Evolutionary conservation across 2,888 invertebrate species (phyloP), one percentile per base, ranked within the genome.

Genomic region (Oscheius myriophilus): DNA sequence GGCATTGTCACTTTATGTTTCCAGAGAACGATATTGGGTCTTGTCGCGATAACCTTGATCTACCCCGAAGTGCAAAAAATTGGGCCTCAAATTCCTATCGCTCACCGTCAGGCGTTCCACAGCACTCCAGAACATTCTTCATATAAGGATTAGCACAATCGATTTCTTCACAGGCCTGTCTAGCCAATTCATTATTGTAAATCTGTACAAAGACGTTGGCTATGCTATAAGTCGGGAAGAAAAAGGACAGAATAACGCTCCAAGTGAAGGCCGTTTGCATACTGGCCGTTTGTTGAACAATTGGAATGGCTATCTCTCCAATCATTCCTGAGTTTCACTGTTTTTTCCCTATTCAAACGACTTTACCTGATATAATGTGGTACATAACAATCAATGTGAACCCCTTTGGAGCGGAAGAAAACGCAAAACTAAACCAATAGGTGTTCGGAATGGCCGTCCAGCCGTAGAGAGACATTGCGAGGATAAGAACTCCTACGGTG

Each of bases 381-480:
- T 71, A 82, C 81, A 81, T 76, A 18, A 82, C 81, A 45, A 82
- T 81, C 61, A 82, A 53, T 0, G 81, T 80, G 68, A 81, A 82
- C 21, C 81, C 81, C 43, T 82, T 81, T 4, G 81, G 81, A n/a
- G 81, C 81, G 1, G 74, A 68, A 26, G 67, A 67, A 67, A 81
- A 81, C 1, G 65, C 54, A 62, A 81, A 81, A 41, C 75, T 76
- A 65, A 81, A 76, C 42, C 72, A 71, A 67, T 81, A 81, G 7
- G 76, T 76, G 55, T 51, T 66, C 1, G 81, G 81, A n/a, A 81
- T 77, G 9, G 71, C 64, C 4, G 79, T 75, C 78, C 79, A 82
- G 16, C 73, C 79, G 58, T 80, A 81, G 2, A 80, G 62, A 4
- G 63, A 7, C 63, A 72, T 54, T 16, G 46, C 51, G 3, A 71